Evolutionary conservation across 1,140 invertebrate genomes (phyloP), one percentile per base, ranked within the genome.

Genomic region (Ips nitidus): DNA sequence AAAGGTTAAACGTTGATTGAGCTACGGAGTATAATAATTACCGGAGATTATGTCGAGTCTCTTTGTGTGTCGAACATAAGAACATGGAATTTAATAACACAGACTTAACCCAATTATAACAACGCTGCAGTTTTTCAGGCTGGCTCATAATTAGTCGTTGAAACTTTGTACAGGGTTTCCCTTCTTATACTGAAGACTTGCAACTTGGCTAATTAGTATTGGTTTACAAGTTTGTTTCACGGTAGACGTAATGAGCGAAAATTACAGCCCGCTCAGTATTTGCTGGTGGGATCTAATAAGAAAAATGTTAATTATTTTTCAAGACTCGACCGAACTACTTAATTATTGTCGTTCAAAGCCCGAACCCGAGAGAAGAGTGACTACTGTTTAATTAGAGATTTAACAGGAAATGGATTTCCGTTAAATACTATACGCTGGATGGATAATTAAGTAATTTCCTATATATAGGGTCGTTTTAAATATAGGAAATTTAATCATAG

Each of bases 171-270:
- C 55, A 59, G 4, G 4, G 45, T 50, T 61, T 66, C 53, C 65
- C 53, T 66, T 3, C 55, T 66, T 65, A 53, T 41, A 55, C 42
- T 43, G 64, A 57, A 57, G 55, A 57, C 55, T 58, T 66, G 45
- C 43, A 60, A 68, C 57, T 68, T 52, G 66, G 57, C 56, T 68
- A 68, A 68, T 68, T 68, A 68, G 56, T 60, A 68, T 60, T 66
- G 55, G 65, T 66, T 66, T 60, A 68, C 66, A 60, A 60, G 47
- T 60, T 52, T 52, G 66, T 62, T 69, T 69, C 66, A 53, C 59
- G 45, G 66, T 58, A 40, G 58, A 69, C 45, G 59, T 69, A 69
- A 69, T 69, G 52, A 69, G 66, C 43, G 66, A 61, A 69, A 69
- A 69, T 69, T 69, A 56, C 52, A 53, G 42, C 58, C 52, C 56